Evolutionary conservation across 2,113 vertebrate species (phyloP), one percentile per base, ranked within the genome.

Genomic region (Xiphophorus hellerii): DNA sequence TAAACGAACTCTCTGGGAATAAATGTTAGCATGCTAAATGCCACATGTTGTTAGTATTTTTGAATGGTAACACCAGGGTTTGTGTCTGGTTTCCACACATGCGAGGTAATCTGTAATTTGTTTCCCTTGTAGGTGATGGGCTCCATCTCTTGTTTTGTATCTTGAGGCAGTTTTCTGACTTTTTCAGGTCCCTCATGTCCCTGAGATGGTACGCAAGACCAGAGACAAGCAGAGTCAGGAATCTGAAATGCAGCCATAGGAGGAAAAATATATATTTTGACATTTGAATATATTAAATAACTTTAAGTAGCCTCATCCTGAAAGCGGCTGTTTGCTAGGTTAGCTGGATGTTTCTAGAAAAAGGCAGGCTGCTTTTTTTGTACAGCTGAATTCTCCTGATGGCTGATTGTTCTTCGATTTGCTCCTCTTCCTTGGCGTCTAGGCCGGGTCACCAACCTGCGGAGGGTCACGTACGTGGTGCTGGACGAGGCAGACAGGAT

Each of bases 41-140:
- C 9, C 20, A 54, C 17, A 58, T 25, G 22, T 58, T 48, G 14
- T 48, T 48, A 25, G 25, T 58, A 25, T 58, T n/a, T 25, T 10
- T 25, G 25, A 58, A 25, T n/a, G 2, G 25, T 58, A n/a, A n/a
- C 25, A 58, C 51, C 51, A 58, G 62, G 67, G 69, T 31, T 31
- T 75, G 72, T 70, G 69, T 86, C 44, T 96, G 95, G 94, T 93
- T 99, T 97, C 96, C 97, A 98, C 98, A 98, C 97, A 99, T 99
- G 94, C 98, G 95, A 94, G 96, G 97, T 99, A 98, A 99, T 97
- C 97, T 99, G 92, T 98, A 97, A 97, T 99, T 96, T 99, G 97
- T 97, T 97, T 96, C 96, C 96, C 92, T 97, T 93, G 93, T 97
- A 99, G 97, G 97, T 98, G 95, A 96, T 96, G 96, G 96, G 95